A percentile compares a stretch with the other conserved stretches of the same genome.
Conservation (phyloP, 2,888 invertebrate genomes). For the Gastracanthus pulcherrimus region DNA sequence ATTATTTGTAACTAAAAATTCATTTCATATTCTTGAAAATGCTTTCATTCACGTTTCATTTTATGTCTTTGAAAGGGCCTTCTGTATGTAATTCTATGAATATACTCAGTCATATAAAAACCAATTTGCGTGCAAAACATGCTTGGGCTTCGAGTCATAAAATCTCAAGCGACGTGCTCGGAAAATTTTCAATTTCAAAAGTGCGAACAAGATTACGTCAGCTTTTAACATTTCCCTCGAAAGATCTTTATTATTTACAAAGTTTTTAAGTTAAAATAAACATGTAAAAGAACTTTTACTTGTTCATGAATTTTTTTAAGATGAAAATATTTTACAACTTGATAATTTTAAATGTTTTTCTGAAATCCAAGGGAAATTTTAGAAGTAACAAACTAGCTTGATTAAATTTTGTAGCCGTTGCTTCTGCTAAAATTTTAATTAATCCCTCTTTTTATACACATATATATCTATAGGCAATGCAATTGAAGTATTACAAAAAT, state of each 20-base stretch:
- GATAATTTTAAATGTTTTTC: no score
- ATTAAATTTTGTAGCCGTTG: no score
- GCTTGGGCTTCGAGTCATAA: slow-evolving; percentile 30
- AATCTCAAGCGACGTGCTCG: slow-evolving; percentile 31
- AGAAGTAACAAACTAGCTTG: no score
- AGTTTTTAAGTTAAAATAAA: not conserved
- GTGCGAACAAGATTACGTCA: slow-evolving; percentile 26
- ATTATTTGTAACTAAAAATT: not conserved
- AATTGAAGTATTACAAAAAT: no score
- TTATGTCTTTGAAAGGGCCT: not conserved
- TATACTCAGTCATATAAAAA: slow-evolving; percentile 31
- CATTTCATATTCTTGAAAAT: not conserved
- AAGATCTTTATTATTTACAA: slow-evolving; percentile 19
- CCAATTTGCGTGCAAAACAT: slow-evolving; percentile 39
- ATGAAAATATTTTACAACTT: not conserved
- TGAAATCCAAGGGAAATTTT: no score
- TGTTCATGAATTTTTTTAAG: no score
- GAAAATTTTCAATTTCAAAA: slow-evolving; percentile 46
- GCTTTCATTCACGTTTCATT: not conserved
- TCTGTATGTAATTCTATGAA: slow-evolving; percentile 14
- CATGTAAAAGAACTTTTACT: not conserved
- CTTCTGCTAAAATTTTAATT: no score
- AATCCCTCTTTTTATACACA: no score
- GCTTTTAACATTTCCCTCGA: slow-evolving; percentile 11
- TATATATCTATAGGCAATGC: no score